phyloP scores from a whole-genome alignment of 2,888 invertebrate species.

The Proisotoma minuta region DNA sequence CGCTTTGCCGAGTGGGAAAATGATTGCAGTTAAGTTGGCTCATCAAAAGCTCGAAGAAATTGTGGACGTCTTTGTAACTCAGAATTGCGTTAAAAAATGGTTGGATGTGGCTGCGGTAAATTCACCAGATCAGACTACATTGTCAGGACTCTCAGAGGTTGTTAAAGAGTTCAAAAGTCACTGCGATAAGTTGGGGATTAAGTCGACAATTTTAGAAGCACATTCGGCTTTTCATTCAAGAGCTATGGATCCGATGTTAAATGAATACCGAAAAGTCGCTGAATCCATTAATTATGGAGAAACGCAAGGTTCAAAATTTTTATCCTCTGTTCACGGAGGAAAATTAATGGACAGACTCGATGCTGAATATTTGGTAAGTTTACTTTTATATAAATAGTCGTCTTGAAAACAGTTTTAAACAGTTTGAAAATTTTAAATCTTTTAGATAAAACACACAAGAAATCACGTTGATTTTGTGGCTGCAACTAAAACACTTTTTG shows the following conservation, averaged over 20 bases:
- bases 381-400: too few relatives aligned
- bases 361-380: constrained; percentile 31
- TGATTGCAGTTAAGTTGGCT: constrained; percentile 25
- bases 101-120: constrained; percentile 5
- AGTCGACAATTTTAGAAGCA: constrained; percentile 19
- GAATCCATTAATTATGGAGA: neutral
- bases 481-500: constrained; percentile 18
- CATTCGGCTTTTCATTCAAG: constrained; percentile 29
- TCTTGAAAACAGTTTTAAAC: too few relatives aligned
- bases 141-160: constrained; percentile 2
- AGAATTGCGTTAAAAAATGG: too few relatives aligned
- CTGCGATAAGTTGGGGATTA: constrained; percentile 5
- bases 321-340: constrained; percentile 35
- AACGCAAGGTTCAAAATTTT: constrained; percentile 21
- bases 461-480: constrained; percentile 29
- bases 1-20: constrained; percentile 21
- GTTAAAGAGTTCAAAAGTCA: neutral
- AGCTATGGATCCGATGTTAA: constrained; percentile 28
- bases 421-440: too few relatives aligned
- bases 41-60: constrained; percentile 15
- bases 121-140: neutral
- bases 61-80: too few relatives aligned
- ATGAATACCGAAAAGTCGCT: constrained; percentile 20
- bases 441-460: constrained; percentile 31
- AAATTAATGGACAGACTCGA: constrained; percentile 5